phyloP scores from a whole-genome alignment of 2,797 vertebrate genomes.

The Sebastes trivittatus region DNA sequence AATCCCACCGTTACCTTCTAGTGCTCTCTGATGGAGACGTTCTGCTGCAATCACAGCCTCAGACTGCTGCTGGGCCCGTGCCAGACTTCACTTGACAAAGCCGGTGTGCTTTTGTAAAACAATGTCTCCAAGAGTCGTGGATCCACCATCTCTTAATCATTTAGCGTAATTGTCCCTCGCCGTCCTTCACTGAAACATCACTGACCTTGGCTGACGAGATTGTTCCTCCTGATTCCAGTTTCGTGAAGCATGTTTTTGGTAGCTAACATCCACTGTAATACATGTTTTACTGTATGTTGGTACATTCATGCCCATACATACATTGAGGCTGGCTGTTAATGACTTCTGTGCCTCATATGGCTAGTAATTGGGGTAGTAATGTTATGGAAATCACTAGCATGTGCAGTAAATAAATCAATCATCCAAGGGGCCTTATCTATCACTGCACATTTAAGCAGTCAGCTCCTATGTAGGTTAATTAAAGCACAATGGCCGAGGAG shows the following conservation, averaged over 20 bases:
- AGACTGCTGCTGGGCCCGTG: conserved; percentile 78
- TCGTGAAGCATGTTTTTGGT: not conserved
- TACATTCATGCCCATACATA: conserved; percentile 45
- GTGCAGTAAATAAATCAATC: conserved; percentile 85
- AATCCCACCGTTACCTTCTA: conserved; percentile 80
- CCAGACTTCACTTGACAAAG: conserved; percentile 74
- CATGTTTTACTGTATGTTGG: conserved; percentile 3
- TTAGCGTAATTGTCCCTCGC: not conserved
- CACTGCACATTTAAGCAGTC: conserved; percentile 83
- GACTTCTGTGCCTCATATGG: conserved; percentile 68
- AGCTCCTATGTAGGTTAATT: conserved; percentile 85
- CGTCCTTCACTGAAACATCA: conserved; percentile 8
- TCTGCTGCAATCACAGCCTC: conserved; percentile 73
- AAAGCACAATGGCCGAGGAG: conserved; percentile 83
- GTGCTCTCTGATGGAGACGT: conserved; percentile 83
- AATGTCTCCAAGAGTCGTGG: conserved; percentile 47
- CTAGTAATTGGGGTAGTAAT: conserved; percentile 71
- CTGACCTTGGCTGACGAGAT: conserved; percentile 37
- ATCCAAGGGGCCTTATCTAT: conserved; percentile 85
- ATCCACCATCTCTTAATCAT: conserved; percentile 48
- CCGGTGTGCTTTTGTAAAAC: conserved; percentile 59
- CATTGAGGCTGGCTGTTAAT: conserved; percentile 48
- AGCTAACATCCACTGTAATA: not conserved
- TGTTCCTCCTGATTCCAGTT: not conserved
- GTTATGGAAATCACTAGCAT: conserved; percentile 81